Evolutionary conservation across 2,888 invertebrate species (phyloP), one percentile per base, ranked within the genome.

Genomic region (Arge pagana): DNA sequence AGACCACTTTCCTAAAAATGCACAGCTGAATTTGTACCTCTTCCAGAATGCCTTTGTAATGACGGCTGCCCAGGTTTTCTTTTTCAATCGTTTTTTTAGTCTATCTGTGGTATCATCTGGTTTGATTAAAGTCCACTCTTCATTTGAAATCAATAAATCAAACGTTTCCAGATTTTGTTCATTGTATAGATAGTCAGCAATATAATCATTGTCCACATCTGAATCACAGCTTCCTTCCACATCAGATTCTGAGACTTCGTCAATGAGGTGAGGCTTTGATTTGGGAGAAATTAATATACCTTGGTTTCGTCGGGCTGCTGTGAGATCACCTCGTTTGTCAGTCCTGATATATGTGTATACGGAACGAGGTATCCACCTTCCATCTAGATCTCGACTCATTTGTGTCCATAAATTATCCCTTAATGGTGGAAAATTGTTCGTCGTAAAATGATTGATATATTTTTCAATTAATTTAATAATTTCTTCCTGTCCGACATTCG

Each of bases 311-410:
- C 54, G 45, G 45, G 54, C 54, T 39, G 33, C 19, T 18, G 15
- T 11, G 3, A 55, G 43, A 52, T 55, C 13, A 28, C 28, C 13
- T 11, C 28, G 40, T 50, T 55, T 50, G 16, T 57, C 42, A 16
- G 50, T 42, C 18, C 54, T 48, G n/a, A 57, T 31, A 11, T 54
- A 41, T n/a, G 36, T 55, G 11, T 57, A 56, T 2, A 58, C 51
- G 1, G 50, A 43, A 36, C 35, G 51, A 18, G 45, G 42, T 36
- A 35, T 50, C 56, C 54, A 56, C 31, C 28, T 48, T 16, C 50
- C 53, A 31, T 33, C 28, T 0, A 58, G 37, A 15, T 56, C 52
- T 16, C 40, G 33, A 28, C 58, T 56, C 53, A 58, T 58, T 13
- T 48, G 15, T 31, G 48, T 19, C 51, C 56, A 56, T 5, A 54